These are phyloP conservation scores for Willowsia nigromaculata DNA, from an alignment of 2,888 invertebrate genomes.

Conservation along the genomic window DNA sequence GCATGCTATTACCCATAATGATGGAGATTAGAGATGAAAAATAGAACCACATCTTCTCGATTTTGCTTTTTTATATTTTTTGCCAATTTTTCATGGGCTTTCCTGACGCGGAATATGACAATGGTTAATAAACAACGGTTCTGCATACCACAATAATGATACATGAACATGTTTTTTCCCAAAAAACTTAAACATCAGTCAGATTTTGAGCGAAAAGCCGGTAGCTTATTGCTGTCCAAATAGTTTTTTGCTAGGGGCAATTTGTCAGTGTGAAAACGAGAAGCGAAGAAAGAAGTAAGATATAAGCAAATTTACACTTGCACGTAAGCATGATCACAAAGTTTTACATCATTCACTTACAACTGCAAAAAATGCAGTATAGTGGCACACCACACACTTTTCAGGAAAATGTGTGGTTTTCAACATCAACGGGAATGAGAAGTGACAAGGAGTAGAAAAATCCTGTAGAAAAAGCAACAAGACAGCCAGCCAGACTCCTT, in stretches of 20 bases:
- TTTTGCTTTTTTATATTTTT: conserved; percentile 16
- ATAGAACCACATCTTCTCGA: neutral
- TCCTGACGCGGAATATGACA: conserved; percentile 1
- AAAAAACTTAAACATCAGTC: conserved; percentile 20
- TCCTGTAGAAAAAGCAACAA: conserved; percentile 39
- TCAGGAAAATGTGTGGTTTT: conserved; percentile 62
- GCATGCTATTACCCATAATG: neutral
- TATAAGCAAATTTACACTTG: neutral
- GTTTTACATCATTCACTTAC: neutral
- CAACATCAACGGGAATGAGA: conserved; percentile 45
- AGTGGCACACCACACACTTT: conserved; percentile 41
- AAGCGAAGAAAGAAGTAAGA: neutral
- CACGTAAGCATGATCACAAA: neutral
- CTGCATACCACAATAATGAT: conserved; percentile 52
- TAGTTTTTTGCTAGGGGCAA: conserved; percentile 45
- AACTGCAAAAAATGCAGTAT: conserved; percentile 32
- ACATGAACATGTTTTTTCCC: conserved; percentile 24
- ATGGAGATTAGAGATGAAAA: neutral
- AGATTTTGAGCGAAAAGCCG: conserved; percentile 24
- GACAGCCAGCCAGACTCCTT: conserved; percentile 50
- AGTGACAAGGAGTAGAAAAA: conserved; percentile 51
- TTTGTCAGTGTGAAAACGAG: conserved; percentile 52
- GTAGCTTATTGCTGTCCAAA: conserved; percentile 60
- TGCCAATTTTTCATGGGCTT: conserved; percentile 63
- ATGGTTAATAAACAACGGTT: conserved; percentile 17